Evolutionary conservation across 2,888 invertebrate species (phyloP).

Genomic region (Drosophila phalerata): DNA sequence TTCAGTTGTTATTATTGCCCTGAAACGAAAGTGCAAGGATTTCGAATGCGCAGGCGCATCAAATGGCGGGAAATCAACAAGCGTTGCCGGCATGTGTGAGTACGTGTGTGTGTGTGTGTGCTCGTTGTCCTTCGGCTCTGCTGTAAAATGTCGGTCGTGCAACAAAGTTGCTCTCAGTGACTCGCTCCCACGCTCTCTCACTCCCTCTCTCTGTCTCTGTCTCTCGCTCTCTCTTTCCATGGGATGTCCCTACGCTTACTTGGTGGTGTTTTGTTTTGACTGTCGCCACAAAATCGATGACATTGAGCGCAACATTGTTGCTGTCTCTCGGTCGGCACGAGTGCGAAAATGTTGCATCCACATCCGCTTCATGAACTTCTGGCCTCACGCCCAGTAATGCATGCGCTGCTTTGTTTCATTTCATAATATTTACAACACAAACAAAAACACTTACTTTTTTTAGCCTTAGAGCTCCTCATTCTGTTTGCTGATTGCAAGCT

Average conservation of each 20-base stretch:
- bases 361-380: slow-evolving; percentile 46
- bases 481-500: slow-evolving; percentile 25
- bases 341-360: slow-evolving; percentile 48
- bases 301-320: slow-evolving; percentile 84
- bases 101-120: slow-evolving; percentile 30
- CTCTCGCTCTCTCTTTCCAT: slow-evolving; percentile 29
- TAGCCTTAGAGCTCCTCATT: slow-evolving; percentile 18
- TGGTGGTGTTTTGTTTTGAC: slow-evolving; percentile 70
- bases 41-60: slow-evolving; percentile 74
- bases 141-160: slow-evolving; percentile 76
- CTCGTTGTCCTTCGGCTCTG: slow-evolving; percentile 56
- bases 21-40: slow-evolving; percentile 83
- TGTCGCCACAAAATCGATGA: slow-evolving; percentile 80
- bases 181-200: slow-evolving; percentile 22
- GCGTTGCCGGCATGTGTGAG: slow-evolving; percentile 43
- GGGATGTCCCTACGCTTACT: slow-evolving; percentile 33
- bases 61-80: slow-evolving; percentile 71
- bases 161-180: slow-evolving; percentile 78
- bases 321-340: slow-evolving; percentile 56
- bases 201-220: neutral
- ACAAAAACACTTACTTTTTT: slow-evolving; percentile 46
- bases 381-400: slow-evolving; percentile 50
- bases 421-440: slow-evolving; percentile 67
- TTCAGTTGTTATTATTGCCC: slow-evolving; percentile 19
- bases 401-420: slow-evolving; percentile 3